Conservation (phyloP, 2,113 vertebrate genomes). For the Poecile atricapillus region DNA sequence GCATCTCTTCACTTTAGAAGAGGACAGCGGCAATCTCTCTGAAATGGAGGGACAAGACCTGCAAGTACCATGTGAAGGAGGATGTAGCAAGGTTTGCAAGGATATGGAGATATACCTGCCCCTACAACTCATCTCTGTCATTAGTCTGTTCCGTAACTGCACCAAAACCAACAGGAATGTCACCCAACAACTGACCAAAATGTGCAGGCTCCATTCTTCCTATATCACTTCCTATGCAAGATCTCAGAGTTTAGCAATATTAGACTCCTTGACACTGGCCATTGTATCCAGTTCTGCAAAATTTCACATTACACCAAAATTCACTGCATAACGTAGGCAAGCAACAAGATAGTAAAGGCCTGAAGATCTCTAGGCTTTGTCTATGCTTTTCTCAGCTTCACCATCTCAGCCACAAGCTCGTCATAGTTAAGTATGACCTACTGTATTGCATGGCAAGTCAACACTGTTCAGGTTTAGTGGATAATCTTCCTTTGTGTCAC, state of each 20-base stretch:
- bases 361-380: neutral
- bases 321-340: neutral
- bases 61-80: neutral
- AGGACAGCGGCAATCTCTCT: neutral
- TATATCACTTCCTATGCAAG: neutral
- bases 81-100: neutral
- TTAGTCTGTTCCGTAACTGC: neutral
- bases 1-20: neutral
- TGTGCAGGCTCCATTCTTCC: neutral
- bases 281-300: neutral
- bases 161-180: neutral
- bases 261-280: neutral
- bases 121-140: neutral
- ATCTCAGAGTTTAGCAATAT: neutral
- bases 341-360: neutral
- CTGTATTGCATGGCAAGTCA: neutral
- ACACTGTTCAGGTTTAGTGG: neutral
- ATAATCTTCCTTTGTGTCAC: neutral
- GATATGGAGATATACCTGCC: neutral
- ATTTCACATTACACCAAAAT: neutral
- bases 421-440: neutral
- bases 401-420: neutral
- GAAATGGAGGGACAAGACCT: neutral
- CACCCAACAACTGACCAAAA: neutral
- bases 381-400: neutral